These are phyloP conservation scores for Marmota flaviventris DNA, from an alignment of 2,113 vertebrate species.

Conservation along the genomic window DNA sequence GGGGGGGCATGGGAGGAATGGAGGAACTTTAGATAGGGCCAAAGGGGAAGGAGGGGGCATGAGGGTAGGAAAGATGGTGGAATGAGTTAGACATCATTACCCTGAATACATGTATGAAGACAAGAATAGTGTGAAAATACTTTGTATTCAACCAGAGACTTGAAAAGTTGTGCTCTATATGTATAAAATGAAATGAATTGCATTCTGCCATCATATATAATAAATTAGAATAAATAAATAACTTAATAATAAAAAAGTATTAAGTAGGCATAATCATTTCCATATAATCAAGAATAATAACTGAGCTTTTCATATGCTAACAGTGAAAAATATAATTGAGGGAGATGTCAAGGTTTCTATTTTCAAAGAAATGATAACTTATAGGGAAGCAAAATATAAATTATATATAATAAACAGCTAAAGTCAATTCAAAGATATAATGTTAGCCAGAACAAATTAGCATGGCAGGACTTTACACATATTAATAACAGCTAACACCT, in stretches of 20 bases:
- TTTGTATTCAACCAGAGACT: no score
- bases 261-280: background rate
- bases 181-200: no score
- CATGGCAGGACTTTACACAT: background rate
- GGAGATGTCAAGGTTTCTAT: background rate
- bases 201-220: no score
- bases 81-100: no score
- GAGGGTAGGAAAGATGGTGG: no score
- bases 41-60: no score
- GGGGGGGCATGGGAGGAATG: no score
- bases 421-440: background rate
- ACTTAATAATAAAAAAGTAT: background rate
- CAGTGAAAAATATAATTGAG: slow-evolving; percentile 29
- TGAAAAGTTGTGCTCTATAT: no score
- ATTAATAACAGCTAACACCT: background rate
- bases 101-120: no score
- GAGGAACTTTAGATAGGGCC: no score
- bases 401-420: background rate
- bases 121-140: no score
- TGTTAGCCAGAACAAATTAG: background rate
- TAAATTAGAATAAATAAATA: no score
- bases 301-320: background rate
- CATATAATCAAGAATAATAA: background rate
- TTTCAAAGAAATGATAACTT: slow-evolving; percentile 33
- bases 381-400: slow-evolving; percentile 3